Base-by-base conservation (phyloP, 2,888 invertebrate species). In the Unio pictorum region DNA sequence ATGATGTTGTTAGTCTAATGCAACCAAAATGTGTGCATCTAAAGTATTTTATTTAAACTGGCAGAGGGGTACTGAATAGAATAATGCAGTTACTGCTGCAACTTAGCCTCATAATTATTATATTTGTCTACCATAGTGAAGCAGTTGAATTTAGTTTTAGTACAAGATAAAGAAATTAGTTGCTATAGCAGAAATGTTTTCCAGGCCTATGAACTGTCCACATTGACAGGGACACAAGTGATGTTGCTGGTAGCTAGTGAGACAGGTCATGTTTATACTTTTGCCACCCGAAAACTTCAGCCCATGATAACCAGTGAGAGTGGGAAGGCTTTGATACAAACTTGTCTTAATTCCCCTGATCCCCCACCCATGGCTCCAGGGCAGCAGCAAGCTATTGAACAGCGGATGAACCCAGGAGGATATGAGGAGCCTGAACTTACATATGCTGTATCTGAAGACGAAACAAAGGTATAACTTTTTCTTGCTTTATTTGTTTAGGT, bases 221-320 rank as follows among this genome's bases (percentile, higher is more conserved):
- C 99, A 82, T 91, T 99, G 90, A 99, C 99, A 79, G 99, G 99
- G 68, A 99, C 99, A 56, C 99, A 99, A 92, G 99, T 99, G 91
- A 99, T 99, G 99, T 93, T 99, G 86, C 93, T 99, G 89, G 99
- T 99, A 81, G 99, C 99, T 74, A 98, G 97, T 79, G 99, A 98
- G 91, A 99, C 99, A 28, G 99, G 99, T 68, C 99, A 99, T 92
- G 99, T 99, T 87, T 99, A 99, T 92, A 99, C 99, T 76, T 99
- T 99, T 92, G 99, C 99, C 78, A 99, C 99, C 83, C 94, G 98
- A 83, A 89, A 91, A 80, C 93, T 99, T 68, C 98, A 98, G 91
- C 99, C 99, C 81, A 99, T 99, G 98, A 99, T 99, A 91, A 98
- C 98, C 64, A 98, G 98, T 83, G 93, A 93, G 75, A 91, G 92